These are phyloP conservation scores for Ditylenchus dipsaci DNA, from an alignment of 1,140 invertebrate genomes.

Conservation along the genomic window DNA sequence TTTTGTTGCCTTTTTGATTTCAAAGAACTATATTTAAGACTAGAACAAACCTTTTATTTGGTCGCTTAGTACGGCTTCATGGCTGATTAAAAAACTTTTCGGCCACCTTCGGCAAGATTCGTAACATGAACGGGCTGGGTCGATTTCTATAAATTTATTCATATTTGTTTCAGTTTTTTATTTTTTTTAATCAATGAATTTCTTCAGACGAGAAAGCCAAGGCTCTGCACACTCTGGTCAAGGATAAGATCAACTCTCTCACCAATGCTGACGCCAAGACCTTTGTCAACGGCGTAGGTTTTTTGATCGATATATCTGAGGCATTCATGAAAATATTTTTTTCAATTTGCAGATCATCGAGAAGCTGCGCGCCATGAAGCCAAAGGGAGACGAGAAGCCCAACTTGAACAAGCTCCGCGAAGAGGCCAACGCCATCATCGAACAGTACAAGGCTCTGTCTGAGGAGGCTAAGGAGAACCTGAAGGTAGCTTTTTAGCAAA, in stretches of 20 bases:
- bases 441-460: slow-evolving; percentile 19
- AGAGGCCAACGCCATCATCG: slow-evolving; percentile 30
- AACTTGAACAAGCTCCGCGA: slow-evolving; percentile 40
- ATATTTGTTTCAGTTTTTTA: too few species aligned
- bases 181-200: too few species aligned
- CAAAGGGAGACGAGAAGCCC: slow-evolving; percentile 44
- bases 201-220: slow-evolving; percentile 29
- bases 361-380: slow-evolving; percentile 33
- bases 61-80: too few species aligned
- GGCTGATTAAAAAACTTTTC: too few species aligned
- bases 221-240: slow-evolving; percentile 38
- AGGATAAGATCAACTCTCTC: slow-evolving; percentile 30
- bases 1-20: too few species aligned
- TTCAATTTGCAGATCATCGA: slow-evolving; percentile 32
- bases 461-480: slow-evolving; percentile 43
- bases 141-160: too few species aligned
- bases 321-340: neutral
- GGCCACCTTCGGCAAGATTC: too few species aligned
- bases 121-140: too few species aligned
- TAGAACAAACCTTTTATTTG: too few species aligned
- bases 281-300: slow-evolving; percentile 35
- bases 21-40: too few species aligned
- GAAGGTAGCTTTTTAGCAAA: slow-evolving; percentile 14
- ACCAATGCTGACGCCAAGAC: slow-evolving; percentile 36
- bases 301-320: neutral